phyloP scores from a whole-genome alignment of 2,888 invertebrate species.

The Cryptocephalus moraei region DNA sequence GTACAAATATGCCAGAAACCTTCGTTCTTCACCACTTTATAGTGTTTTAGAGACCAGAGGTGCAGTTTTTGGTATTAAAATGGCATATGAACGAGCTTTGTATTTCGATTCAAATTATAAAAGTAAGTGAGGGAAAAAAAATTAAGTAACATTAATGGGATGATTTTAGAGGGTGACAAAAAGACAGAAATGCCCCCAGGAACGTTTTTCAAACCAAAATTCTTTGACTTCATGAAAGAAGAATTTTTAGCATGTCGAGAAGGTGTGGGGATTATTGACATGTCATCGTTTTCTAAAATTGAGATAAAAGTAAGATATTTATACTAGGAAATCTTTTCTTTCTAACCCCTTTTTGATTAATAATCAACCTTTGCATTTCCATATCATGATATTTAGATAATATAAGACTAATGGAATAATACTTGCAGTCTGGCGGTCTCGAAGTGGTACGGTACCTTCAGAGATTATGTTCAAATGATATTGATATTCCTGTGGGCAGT shows the following conservation, averaged over 20 bases:
- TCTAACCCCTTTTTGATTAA: no score
- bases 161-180: conserved; percentile 36
- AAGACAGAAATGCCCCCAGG: conserved; percentile 47
- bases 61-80: conserved; percentile 58
- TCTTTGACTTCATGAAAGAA: conserved; percentile 56
- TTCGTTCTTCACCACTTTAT: conserved; percentile 59
- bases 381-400: no score
- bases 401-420: neutral
- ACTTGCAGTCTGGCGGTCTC: conserved; percentile 43
- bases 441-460: conserved; percentile 55
- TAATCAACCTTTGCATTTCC: no score
- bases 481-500: conserved; percentile 51
- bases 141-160: conserved; percentile 1
- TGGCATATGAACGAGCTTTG: conserved; percentile 62
- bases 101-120: conserved; percentile 51
- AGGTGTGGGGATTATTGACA: conserved; percentile 68
- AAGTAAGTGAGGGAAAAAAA: conserved; percentile 29
- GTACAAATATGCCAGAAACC: conserved; percentile 48
- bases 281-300: conserved; percentile 70
- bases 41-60: conserved; percentile 52
- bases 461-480: conserved; percentile 55
- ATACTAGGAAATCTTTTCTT: no score
- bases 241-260: conserved; percentile 66
- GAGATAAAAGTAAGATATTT: conserved; percentile 49
- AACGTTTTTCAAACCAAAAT: conserved; percentile 57